Conservation (phyloP, 2,888 invertebrate species). For the Meghimatium bilineatum region DNA sequence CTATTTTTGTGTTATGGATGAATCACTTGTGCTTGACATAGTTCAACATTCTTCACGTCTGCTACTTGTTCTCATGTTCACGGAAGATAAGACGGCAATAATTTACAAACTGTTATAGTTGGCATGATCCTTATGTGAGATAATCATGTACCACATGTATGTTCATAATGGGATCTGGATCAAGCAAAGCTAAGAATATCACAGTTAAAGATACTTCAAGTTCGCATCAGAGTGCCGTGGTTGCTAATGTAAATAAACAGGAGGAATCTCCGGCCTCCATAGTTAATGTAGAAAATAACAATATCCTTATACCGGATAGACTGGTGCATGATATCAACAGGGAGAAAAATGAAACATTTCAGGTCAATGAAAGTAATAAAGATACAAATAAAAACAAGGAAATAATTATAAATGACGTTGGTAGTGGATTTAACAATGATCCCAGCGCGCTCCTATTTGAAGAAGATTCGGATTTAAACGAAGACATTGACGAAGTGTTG, state of each 20-base stretch:
- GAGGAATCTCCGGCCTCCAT: background rate
- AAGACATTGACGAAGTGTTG: conserved; percentile 52
- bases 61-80: background rate
- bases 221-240: background rate
- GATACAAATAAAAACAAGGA: conserved; percentile 20
- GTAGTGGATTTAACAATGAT: background rate
- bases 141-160: background rate
- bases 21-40: background rate
- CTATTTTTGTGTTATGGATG: background rate
- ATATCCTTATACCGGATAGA: background rate
- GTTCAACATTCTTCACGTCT: conserved; percentile 13
- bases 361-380: conserved; percentile 5
- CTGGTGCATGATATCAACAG: no score
- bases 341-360: background rate
- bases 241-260: conserved; percentile 56
- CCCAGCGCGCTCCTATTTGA: conserved; percentile 22
- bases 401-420: background rate
- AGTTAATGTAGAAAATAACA: background rate
- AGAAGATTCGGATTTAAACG: conserved; percentile 41
- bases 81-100: background rate
- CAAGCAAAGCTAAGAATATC: conserved; percentile 47
- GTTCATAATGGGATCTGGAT: conserved; percentile 51
- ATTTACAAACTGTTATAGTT: no score
- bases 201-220: background rate
- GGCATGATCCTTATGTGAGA: background rate